Percentiles rank a stretch among this genome's conserved stretches.
Evolutionary conservation across 2,113 vertebrate species (phyloP).

Genomic region (Motacilla tschutschensis): DNA sequence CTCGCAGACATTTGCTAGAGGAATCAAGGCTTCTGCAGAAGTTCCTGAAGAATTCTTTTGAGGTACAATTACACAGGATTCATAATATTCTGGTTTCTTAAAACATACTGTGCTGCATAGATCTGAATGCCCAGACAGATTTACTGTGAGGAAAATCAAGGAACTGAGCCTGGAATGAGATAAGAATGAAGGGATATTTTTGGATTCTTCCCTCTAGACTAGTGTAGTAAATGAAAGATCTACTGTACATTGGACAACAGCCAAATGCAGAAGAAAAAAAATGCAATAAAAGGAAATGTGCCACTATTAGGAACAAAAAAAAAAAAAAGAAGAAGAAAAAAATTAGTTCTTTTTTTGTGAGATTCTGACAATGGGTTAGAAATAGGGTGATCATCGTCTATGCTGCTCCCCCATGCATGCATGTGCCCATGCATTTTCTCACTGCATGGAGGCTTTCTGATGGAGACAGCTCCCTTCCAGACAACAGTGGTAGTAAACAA

Average conservation of each 20-base stretch:
- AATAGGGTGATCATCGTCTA: not conserved
- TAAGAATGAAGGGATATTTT: not conserved
- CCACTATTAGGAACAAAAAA: not conserved
- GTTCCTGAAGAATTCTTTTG: slow-evolving; percentile 80
- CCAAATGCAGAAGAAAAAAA: not conserved
- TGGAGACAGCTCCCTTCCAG: not conserved
- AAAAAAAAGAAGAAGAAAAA: not conserved
- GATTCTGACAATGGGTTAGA: not conserved
- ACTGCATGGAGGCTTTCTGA: not conserved
- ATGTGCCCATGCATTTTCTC: not conserved
- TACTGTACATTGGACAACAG: not conserved
- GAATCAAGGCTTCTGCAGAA: slow-evolving; percentile 78
- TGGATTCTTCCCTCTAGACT: not conserved
- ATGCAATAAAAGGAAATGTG: not conserved
- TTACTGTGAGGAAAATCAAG: not conserved
- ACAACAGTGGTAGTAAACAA: not conserved
- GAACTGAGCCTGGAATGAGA: not conserved
- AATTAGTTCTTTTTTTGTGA: not conserved
- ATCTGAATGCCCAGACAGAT: not conserved
- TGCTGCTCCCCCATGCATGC: not conserved
- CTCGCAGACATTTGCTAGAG: slow-evolving; percentile 69
- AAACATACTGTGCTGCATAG: not conserved
- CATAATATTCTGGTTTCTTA: not conserved
- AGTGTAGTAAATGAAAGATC: not conserved
- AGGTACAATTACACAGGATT: slow-evolving; percentile 70